A percentile compares a stretch with the other conserved stretches of the same genome.
Evolutionary conservation across 2,797 vertebrate species (phyloP).

Genomic region (Schizothorax lantsangensis): DNA sequence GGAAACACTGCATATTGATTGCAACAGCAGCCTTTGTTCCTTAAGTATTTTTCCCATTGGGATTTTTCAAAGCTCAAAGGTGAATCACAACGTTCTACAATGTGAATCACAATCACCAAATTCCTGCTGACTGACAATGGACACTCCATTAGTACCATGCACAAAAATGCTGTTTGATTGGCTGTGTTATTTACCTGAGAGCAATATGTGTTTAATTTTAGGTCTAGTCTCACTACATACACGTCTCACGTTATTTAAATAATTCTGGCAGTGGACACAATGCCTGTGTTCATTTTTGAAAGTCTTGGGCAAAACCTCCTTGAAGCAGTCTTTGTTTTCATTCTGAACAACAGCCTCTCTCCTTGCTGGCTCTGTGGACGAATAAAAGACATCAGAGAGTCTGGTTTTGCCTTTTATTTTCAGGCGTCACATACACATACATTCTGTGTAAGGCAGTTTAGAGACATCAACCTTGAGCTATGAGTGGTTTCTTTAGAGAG

Average conservation of each 20-base stretch:
- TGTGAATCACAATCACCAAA: neutral
- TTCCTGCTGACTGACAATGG: neutral
- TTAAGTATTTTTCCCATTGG: neutral
- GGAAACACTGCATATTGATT: neutral
- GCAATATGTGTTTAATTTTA: constrained; percentile 8
- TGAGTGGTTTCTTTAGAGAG: constrained; percentile 7
- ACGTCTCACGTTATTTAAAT: constrained; percentile 20
- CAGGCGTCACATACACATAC: neutral
- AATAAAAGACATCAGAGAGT: constrained; percentile 31
- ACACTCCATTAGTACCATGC: neutral
- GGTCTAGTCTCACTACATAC: neutral
- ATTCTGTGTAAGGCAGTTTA: constrained; percentile 27
- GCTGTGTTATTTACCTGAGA: neutral
- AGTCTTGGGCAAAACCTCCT: neutral
- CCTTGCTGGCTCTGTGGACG: neutral
- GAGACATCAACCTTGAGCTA: constrained; percentile 43
- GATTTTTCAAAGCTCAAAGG: neutral
- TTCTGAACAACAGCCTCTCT: constrained; percentile 30
- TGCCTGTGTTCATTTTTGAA: constrained; percentile 33
- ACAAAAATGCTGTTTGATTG: constrained; percentile 14
- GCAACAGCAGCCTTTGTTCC: neutral
- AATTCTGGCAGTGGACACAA: neutral
- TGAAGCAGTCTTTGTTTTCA: constrained; percentile 10
- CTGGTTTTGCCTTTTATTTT: constrained; percentile 30
- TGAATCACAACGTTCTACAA: neutral